These are phyloP conservation scores for Ophthalmolycus amberensis DNA, from an alignment of 2,113 vertebrate genomes.

Conservation along the genomic window DNA sequence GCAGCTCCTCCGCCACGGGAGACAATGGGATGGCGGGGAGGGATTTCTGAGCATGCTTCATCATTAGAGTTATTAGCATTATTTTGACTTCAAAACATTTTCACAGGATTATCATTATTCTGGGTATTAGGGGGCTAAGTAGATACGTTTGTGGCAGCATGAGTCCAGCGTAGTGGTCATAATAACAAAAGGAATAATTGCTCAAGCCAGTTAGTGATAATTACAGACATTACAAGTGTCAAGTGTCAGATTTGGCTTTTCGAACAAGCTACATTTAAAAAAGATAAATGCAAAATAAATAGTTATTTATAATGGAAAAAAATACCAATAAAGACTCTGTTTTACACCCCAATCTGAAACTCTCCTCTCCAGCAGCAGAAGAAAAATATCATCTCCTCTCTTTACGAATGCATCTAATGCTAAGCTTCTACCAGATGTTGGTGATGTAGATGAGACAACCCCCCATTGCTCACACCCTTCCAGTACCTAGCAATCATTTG, in stretches of 20 bases:
- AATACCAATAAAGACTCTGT: neutral
- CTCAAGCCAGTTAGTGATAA: conserved; percentile 37
- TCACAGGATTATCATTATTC: conserved; percentile 62
- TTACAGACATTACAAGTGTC: conserved; percentile 29
- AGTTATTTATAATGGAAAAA: neutral
- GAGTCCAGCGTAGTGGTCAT: conserved; percentile 45
- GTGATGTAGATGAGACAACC: conserved; percentile 58
- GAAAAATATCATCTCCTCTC: neutral
- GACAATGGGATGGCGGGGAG: conserved; percentile 73
- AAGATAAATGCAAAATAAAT: neutral
- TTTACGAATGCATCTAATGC: neutral
- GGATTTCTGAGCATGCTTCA: conserved; percentile 74
- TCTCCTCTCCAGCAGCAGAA: conserved; percentile 1
- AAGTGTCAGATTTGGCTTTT: conserved; percentile 6
- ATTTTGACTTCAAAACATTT: conserved; percentile 72
- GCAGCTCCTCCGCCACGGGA: conserved; percentile 63
- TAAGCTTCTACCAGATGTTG: conserved; percentile 21
- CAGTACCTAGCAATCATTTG: conserved; percentile 28
- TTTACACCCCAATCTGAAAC: neutral
- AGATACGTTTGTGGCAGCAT: conserved; percentile 43
- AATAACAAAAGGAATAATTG: conserved; percentile 42
- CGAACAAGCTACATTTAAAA: neutral
- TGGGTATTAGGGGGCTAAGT: conserved; percentile 53
- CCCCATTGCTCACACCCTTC: conserved; percentile 2
- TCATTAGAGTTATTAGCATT: conserved; percentile 75